Evolutionary conservation across 1,140 invertebrate genomes (phyloP), one percentile per base, ranked within the genome.

Genomic region (Rhopalosiphum padi): DNA sequence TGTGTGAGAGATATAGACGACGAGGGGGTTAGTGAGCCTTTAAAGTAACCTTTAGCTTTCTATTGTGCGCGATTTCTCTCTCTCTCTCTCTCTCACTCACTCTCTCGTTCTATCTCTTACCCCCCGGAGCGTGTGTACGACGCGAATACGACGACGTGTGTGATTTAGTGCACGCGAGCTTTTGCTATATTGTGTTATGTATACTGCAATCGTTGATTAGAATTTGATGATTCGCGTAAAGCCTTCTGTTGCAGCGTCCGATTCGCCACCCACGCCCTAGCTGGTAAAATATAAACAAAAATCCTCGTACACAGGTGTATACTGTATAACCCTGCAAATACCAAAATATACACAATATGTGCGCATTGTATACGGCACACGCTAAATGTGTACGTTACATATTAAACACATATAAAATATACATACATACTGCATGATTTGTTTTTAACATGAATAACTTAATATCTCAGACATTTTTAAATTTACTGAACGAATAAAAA

Each of bases 201-300:
- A 41, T 41, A 35, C 87, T 53, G 41, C 37, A 60, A 37, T 55
- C 53, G 88, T 90, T 90, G 88, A 90, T 90, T 60, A 90, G 51
- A 90, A 90, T 90, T 90, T 90, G 53, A 90, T 60, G 88, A 90
- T 90, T 90, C 87, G 1, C 87, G 46, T 53, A 89, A 46, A 89
- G 8, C 48, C 21, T 51, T 89, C 43, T 37, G n/a, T 89, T 89
- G n/a, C 87, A 43, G 48, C 87, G 48, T 89, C 48, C 46, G 87
- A 88, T 53, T 53, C 48, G n/a, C 46, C 87, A 25, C 82, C 35
- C 37, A 7, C 82, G 22, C 37, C 8, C 30, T 35, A n/a, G 86
- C 30, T 35, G 21, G 86, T 88, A 88, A 35, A 88, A 88, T 35
- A 88, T 35, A 88, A 88, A 51, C 46, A 35, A 35, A 88, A 51